Conservation (phyloP, 2,797 vertebrate species). For the Coccyzus lansbergi region DNA sequence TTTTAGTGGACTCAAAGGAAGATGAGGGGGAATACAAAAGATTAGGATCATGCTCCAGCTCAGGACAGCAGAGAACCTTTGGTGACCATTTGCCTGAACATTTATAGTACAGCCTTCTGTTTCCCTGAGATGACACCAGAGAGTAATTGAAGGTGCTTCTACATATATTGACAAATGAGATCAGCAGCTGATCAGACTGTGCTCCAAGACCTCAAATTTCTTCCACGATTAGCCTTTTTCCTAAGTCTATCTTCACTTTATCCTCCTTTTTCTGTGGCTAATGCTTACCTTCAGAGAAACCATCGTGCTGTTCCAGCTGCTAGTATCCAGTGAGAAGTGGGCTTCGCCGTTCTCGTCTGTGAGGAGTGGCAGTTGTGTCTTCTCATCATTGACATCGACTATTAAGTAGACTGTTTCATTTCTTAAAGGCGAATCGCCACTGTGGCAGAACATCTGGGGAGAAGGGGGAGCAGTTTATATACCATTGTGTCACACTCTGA, state of each 20-base stretch:
- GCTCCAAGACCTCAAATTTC: not conserved
- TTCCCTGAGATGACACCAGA: not conserved
- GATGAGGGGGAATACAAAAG: not conserved
- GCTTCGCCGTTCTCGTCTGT: slow-evolving; percentile 50
- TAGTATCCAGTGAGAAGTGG: slow-evolving; percentile 57
- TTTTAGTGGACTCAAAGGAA: not conserved
- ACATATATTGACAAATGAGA: not conserved
- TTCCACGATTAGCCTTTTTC: not conserved
- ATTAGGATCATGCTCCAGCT: not conserved
- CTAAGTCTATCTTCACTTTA: not conserved
- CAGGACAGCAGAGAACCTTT: not conserved
- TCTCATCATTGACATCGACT: not conserved
- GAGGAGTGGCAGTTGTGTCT: slow-evolving; percentile 1
- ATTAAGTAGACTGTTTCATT: slow-evolving; percentile 27
- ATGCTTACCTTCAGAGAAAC: slow-evolving; percentile 57
- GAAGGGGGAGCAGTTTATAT: not conserved
- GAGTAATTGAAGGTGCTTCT: not conserved
- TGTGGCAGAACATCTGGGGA: slow-evolving; percentile 35
- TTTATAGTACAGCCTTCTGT: not conserved
- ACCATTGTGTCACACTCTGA: not conserved
- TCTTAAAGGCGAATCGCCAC: accelerated
- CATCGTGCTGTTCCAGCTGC: slow-evolving; percentile 6
- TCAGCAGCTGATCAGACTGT: not conserved
- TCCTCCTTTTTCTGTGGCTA: not conserved
- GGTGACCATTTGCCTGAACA: not conserved